Conservation (phyloP, 2,797 vertebrate genomes). For the Centropyge bicolor region DNA sequence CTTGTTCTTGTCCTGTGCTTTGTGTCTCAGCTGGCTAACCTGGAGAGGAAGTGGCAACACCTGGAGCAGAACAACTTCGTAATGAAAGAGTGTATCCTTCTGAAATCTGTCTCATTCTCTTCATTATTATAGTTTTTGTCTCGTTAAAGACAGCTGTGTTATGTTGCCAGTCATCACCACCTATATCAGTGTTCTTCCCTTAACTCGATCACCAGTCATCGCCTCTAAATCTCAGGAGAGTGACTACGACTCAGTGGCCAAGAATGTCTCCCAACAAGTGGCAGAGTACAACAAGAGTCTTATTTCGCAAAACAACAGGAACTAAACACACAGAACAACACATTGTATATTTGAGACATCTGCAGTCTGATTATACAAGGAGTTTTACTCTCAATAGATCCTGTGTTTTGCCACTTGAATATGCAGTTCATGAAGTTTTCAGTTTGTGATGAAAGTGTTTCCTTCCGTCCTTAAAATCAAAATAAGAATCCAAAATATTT, state of each 20-base stretch:
- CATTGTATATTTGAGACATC: not conserved
- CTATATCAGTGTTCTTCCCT: constrained; percentile 65
- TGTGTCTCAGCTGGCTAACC: constrained; percentile 91
- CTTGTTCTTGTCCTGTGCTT: not conserved
- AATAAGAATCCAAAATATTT: too few relatives aligned
- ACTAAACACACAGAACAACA: constrained; percentile 71
- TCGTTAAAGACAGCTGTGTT: too few relatives aligned
- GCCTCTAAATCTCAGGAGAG: constrained; percentile 94
- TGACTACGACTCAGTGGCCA: constrained; percentile 89
- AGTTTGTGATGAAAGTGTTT: not conserved
- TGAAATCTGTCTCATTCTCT: not conserved
- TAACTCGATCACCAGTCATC: constrained; percentile 89
- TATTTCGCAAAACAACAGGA: constrained; percentile 88
- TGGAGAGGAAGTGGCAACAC: constrained; percentile 98
- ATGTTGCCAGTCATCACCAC: too few relatives aligned
- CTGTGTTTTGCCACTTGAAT: not conserved
- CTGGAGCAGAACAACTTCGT: constrained; percentile 98
- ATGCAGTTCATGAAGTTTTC: not conserved
- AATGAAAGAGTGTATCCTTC: constrained; percentile 99
- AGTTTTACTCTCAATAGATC: not conserved
- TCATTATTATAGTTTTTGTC: too few relatives aligned
- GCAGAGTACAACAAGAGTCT: constrained; percentile 92
- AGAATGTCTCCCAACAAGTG: constrained; percentile 89
- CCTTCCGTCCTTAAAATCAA: too few relatives aligned
- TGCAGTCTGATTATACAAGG: too few relatives aligned